Percentiles rank a stretch among this genome's conserved stretches.
phyloP scores from a whole-genome alignment of 2,113 vertebrate genomes.

The Falco punctatus region DNA sequence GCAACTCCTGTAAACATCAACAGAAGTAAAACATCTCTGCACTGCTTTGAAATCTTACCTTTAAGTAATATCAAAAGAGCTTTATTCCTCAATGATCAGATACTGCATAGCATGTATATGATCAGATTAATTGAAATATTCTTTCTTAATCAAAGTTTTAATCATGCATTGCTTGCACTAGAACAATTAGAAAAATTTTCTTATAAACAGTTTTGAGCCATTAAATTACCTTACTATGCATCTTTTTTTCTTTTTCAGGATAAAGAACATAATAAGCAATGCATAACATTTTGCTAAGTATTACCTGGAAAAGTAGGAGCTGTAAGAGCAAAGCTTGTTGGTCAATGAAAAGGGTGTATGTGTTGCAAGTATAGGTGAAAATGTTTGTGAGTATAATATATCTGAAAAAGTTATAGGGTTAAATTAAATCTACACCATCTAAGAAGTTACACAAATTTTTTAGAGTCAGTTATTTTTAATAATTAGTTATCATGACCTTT shows the following conservation, averaged over 20 bases:
- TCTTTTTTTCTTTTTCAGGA: not conserved
- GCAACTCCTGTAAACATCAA: slow-evolving; percentile 29
- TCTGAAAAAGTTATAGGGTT: not conserved
- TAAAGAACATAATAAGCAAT: not conserved
- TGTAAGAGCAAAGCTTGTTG: not conserved
- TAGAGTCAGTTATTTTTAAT: not conserved
- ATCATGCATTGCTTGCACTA: not conserved
- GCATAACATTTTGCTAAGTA: not conserved
- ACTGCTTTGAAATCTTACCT: slow-evolving; percentile 61
- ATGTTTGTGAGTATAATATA: not conserved
- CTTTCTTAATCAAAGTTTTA: slow-evolving; percentile 30
- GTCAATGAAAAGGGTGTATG: not conserved
- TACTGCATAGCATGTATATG: not conserved
- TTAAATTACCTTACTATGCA: not conserved
- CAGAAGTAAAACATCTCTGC: not conserved
- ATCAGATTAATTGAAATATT: slow-evolving; percentile 9
- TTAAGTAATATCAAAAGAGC: slow-evolving; percentile 48
- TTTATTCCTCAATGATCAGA: slow-evolving; percentile 19
- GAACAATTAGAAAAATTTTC: not conserved
- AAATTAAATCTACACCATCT: not conserved
- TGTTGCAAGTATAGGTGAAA: not conserved
- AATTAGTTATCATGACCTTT: not conserved
- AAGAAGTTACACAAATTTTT: not conserved
- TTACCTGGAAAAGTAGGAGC: not conserved
- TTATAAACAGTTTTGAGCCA: not conserved